A percentile compares a stretch with the other conserved stretches of the same genome.
Conservation (phyloP, 2,797 vertebrate genomes). For the Peromyscus melanophrys region DNA sequence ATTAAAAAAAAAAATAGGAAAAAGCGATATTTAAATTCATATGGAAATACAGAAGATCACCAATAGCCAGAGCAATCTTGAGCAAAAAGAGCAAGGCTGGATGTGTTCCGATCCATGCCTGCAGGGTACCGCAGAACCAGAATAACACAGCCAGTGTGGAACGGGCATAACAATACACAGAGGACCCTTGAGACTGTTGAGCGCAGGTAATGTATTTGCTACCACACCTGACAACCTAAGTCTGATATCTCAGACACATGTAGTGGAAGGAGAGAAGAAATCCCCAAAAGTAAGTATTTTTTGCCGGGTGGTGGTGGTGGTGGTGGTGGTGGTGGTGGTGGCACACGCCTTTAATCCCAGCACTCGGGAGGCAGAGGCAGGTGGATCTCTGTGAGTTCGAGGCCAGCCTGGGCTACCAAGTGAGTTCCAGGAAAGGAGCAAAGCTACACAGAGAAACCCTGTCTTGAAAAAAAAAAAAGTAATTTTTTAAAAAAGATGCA, state of each 20-base stretch:
- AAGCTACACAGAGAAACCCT: no score
- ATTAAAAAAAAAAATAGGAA: neutral
- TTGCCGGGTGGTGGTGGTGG: no score
- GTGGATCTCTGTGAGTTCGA: no score
- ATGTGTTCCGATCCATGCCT: neutral
- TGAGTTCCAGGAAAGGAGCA: no score
- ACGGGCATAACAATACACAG: neutral
- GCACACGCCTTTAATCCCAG: no score
- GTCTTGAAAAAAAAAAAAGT: neutral
- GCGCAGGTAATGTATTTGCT: neutral
- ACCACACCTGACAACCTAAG: neutral
- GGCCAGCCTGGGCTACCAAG: no score
- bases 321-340: no score
- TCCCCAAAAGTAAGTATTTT: no score
- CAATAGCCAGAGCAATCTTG: neutral
- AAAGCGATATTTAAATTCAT: neutral
- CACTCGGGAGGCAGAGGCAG: no score
- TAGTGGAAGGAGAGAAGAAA: neutral
- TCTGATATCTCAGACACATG: neutral
- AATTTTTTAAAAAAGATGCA: neutral
- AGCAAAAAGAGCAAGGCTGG: neutral
- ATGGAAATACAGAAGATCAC: neutral
- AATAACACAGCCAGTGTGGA: neutral
- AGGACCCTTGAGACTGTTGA: neutral
- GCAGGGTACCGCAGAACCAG: neutral